phyloP scores from a whole-genome alignment of 2,888 invertebrate genomes.

The Heliconius ethilla region DNA sequence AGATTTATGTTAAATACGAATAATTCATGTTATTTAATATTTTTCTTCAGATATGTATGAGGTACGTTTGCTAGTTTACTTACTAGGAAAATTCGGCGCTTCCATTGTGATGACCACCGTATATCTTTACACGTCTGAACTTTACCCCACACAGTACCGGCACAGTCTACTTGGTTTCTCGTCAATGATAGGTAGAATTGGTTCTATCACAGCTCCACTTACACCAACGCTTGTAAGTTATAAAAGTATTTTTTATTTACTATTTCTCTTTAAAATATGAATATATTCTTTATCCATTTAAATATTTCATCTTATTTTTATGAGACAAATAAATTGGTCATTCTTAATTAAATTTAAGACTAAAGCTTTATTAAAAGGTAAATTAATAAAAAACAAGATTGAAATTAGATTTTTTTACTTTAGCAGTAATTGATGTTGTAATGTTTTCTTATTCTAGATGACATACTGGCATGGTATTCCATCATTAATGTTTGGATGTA shows the following conservation, averaged over 20 bases:
- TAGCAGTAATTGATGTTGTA: no score
- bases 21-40: not conserved
- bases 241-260: not conserved
- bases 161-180: constrained; percentile 86
- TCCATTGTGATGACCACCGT: constrained; percentile 84
- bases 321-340: not conserved
- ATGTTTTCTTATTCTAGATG: constrained; percentile 52
- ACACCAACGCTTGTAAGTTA: constrained; percentile 83
- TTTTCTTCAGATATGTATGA: constrained; percentile 55
- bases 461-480: constrained; percentile 73
- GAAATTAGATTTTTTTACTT: not conserved
- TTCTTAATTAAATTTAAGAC: not conserved
- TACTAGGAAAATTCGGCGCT: constrained; percentile 85
- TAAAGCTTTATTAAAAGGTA: not conserved
- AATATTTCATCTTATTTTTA: no score
- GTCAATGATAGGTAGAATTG: constrained; percentile 87
- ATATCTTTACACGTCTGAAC: constrained; percentile 86
- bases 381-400: not conserved
- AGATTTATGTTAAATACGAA: no score
- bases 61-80: constrained; percentile 74
- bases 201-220: constrained; percentile 87
- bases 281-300: no score
- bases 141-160: constrained; percentile 86
- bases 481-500: constrained; percentile 78
- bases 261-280: not conserved